Conservation (phyloP, 1,140 invertebrate species). For the Magallana angulata region DNA sequence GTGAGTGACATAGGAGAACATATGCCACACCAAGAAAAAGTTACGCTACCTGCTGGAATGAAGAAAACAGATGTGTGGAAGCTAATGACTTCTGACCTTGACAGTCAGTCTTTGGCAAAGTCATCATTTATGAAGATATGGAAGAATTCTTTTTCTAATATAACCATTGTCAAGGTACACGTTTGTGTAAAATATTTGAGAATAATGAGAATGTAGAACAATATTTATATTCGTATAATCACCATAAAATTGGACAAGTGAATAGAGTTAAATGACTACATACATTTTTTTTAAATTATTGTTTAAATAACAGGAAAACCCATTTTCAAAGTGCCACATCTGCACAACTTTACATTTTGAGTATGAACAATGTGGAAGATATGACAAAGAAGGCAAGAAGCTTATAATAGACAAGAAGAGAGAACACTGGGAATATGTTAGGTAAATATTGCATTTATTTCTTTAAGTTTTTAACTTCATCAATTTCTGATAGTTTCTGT, state of each 20-base stretch:
- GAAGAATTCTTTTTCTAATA: background rate
- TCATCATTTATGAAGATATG: conserved; percentile 11
- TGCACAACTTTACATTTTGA: conserved; percentile 6
- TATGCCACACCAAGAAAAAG: background rate
- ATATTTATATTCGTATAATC: too few species aligned
- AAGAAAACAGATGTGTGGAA: background rate
- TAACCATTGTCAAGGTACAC: background rate
- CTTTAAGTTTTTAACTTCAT: background rate
- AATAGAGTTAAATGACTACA: too few species aligned
- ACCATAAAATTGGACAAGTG: too few species aligned
- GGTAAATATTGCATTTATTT: background rate
- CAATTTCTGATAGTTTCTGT: too few species aligned
- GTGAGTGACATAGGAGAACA: conserved; percentile 11
- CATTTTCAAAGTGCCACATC: conserved; percentile 5
- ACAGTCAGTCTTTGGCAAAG: background rate
- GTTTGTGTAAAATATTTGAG: too few species aligned
- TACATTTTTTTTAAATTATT: too few species aligned
- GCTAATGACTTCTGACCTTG: conserved; percentile 1
- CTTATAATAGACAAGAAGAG: background rate
- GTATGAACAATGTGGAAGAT: conserved; percentile 1
- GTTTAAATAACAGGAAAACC: background rate
- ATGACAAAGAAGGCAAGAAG: background rate
- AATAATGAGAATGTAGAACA: too few species aligned
- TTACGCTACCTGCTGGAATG: background rate
- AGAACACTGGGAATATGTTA: background rate